These are phyloP conservation scores for Tanypteryx hageni DNA, from an alignment of 2,888 invertebrate genomes.

Conservation along the genomic window DNA sequence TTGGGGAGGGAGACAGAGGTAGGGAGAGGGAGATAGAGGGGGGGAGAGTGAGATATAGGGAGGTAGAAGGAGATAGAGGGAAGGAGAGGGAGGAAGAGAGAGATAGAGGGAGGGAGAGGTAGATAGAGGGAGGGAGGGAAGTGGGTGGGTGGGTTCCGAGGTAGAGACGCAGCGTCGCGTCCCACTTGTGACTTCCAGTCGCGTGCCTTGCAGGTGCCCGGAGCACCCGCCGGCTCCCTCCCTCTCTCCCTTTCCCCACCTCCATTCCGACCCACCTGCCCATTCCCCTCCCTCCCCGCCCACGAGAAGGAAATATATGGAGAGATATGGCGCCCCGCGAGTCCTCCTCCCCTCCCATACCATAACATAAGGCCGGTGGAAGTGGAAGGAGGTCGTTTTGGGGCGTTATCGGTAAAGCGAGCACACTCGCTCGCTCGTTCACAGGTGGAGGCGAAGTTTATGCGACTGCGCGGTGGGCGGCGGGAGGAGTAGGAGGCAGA, in stretches of 20 bases:
- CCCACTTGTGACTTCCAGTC: conserved; percentile 53
- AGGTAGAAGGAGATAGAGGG: background rate
- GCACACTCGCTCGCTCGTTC: background rate
- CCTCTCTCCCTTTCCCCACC: background rate
- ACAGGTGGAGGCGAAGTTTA: conserved; percentile 43
- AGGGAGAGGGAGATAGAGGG: background rate
- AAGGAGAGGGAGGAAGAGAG: background rate
- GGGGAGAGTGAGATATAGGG: background rate
- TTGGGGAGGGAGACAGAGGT: background rate
- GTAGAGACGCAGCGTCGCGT: background rate
- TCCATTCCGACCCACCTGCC: background rate
- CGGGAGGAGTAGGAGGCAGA: background rate
- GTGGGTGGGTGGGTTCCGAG: background rate
- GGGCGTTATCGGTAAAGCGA: conserved; percentile 31
- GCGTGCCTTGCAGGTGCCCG: conserved; percentile 54
- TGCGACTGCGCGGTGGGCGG: background rate
- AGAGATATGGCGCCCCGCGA: background rate
- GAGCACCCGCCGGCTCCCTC: background rate
- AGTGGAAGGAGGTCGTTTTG: conserved; percentile 56
- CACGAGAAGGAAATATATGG: conserved; percentile 2
- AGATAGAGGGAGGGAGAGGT: background rate
- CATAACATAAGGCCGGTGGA: background rate
- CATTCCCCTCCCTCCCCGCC: background rate
- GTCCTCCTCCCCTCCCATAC: background rate
- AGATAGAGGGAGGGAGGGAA: background rate